Evolutionary conservation across 1,140 invertebrate species (phyloP).

Genomic region (Archivesica marissinica): DNA sequence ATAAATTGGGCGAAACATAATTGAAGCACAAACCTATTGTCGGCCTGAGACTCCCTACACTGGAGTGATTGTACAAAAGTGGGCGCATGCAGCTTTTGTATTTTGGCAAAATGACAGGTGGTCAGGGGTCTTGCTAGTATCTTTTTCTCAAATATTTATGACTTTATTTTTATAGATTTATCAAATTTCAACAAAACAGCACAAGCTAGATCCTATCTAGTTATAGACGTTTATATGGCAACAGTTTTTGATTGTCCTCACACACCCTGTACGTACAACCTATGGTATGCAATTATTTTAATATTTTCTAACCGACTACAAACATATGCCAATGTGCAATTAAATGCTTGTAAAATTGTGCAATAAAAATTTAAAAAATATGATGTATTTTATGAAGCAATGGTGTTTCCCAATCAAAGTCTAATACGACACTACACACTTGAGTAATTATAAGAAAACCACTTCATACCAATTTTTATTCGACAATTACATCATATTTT

Average conservation of each 20-base stretch:
- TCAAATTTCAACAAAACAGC: background rate
- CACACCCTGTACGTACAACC: background rate
- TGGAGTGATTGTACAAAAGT: conserved; percentile 1
- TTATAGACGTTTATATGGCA: background rate
- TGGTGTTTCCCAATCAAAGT: conserved; percentile 8
- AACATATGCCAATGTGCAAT: background rate
- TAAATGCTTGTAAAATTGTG: background rate
- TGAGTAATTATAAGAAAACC: background rate
- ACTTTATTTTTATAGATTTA: background rate
- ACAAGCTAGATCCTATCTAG: background rate
- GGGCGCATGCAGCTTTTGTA: background rate
- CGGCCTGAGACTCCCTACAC: background rate
- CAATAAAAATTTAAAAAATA: background rate
- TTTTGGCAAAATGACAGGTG: background rate
- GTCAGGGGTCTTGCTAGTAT: background rate
- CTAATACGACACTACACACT: background rate
- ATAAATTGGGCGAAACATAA: background rate
- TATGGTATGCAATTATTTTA: background rate
- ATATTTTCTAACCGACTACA: background rate
- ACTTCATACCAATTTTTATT: background rate
- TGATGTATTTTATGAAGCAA: background rate
- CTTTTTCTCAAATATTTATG: background rate
- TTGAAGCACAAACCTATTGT: background rate
- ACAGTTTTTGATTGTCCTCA: background rate
- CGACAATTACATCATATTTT: background rate